Evolutionary conservation across 2,888 invertebrate genomes (phyloP).

Genomic region (Brenthis hecate): DNA sequence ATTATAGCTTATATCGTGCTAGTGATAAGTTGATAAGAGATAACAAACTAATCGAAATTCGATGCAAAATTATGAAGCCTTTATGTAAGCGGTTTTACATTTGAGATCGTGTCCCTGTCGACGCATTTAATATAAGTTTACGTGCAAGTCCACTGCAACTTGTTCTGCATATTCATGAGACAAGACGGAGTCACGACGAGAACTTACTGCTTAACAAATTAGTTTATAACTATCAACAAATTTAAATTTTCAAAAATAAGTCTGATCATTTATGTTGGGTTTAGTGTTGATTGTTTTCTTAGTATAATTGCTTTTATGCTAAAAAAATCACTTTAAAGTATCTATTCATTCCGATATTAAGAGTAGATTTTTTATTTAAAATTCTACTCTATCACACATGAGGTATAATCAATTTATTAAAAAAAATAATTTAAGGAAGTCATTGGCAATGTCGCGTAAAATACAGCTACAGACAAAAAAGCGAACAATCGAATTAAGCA

Average conservation of each 20-base stretch:
- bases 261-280: neutral
- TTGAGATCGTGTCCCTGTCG: constrained; percentile 38
- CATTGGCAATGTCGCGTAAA: no score
- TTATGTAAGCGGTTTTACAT: constrained; percentile 34
- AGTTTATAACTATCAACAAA: constrained; percentile 38
- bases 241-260: constrained; percentile 17
- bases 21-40: neutral
- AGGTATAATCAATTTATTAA: no score
- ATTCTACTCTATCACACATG: no score
- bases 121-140: constrained; percentile 46
- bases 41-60: no score
- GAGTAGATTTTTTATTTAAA: no score
- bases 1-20: neutral
- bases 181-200: constrained; percentile 40
- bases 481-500: no score
- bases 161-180: constrained; percentile 52
- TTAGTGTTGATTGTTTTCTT: neutral
- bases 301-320: neutral
- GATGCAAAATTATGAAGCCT: constrained; percentile 14
- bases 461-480: no score
- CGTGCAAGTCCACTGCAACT: constrained; percentile 43
- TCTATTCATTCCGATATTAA: no score
- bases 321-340: no score
- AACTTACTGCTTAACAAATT: constrained; percentile 45
- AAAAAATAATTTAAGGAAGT: no score